These are phyloP conservation scores for Diadumene lineata DNA, from an alignment of 92 coral and sea anemone genomes.

Conservation along the genomic window DNA sequence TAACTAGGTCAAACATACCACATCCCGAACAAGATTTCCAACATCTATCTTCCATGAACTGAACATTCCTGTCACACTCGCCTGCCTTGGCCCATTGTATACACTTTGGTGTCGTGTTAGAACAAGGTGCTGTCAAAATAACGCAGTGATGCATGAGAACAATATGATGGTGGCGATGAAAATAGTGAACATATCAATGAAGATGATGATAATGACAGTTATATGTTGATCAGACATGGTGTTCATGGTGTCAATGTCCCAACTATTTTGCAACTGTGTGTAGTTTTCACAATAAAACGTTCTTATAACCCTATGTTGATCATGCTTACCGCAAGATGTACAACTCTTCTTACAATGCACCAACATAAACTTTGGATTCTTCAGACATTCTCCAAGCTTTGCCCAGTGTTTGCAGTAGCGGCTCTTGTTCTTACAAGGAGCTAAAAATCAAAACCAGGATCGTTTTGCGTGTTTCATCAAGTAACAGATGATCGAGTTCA, in stretches of 20 bases:
- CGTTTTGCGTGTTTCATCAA: background rate
- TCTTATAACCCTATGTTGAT: background rate
- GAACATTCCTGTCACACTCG: constrained; percentile 44
- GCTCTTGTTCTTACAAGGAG: constrained; percentile 51
- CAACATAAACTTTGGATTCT: constrained; percentile 53
- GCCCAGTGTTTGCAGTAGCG: constrained; percentile 58
- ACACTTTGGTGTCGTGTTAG: constrained; percentile 38
- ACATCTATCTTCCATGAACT: constrained; percentile 59
- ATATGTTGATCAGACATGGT: too few species aligned
- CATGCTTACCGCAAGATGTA: constrained; percentile 64
- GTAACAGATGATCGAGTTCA: too few species aligned
- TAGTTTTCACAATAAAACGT: background rate
- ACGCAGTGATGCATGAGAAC: background rate
- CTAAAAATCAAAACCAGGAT: constrained; percentile 26
- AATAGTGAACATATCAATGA: background rate
- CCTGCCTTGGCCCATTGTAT: constrained; percentile 57
- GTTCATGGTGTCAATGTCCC: too few species aligned
- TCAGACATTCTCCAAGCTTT: constrained; percentile 51
- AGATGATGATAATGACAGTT: background rate
- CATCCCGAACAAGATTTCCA: constrained; percentile 71
- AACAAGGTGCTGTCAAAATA: constrained; percentile 41
- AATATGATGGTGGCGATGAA: too few species aligned
- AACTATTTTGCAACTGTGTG: too few species aligned
- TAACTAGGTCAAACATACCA: too few species aligned
- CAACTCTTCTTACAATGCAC: constrained; percentile 67